Conservation (phyloP, 2,113 vertebrate species). For the Dipodomys merriami region DNA sequence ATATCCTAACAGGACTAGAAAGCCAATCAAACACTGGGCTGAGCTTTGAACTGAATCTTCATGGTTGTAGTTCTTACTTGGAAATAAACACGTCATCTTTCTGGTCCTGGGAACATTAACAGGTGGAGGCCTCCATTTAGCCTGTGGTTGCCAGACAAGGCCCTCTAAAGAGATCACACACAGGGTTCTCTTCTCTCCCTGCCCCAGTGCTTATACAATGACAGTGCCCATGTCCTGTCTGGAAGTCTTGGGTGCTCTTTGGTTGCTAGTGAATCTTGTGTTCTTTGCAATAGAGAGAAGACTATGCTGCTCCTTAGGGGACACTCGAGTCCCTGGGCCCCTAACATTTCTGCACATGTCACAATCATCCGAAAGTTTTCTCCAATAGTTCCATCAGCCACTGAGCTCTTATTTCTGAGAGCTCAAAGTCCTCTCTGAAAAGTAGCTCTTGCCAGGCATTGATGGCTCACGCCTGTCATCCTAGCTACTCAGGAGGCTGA, state of each 20-base stretch:
- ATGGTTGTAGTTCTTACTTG: neutral
- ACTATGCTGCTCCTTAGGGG: neutral
- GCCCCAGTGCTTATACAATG: neutral
- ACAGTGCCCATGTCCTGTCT: too few relatives aligned
- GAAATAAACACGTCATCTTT: neutral
- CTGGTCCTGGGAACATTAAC: neutral
- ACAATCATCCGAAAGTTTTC: neutral
- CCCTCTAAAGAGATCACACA: neutral
- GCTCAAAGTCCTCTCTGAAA: neutral
- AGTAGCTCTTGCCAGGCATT: neutral
- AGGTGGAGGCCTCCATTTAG: neutral
- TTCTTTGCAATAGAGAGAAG: neutral
- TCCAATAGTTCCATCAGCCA: neutral
- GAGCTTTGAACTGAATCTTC: neutral
- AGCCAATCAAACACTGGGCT: neutral
- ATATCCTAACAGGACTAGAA: neutral
- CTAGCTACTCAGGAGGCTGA: too few relatives aligned
- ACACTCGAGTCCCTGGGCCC: neutral
- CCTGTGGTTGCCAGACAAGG: neutral
- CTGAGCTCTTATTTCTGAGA: neutral
- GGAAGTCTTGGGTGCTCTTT: neutral
- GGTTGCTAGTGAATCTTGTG: neutral
- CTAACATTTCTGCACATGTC: neutral
- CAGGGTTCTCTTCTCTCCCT: neutral
- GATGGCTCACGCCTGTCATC: too few relatives aligned